These are phyloP conservation scores for Pseudochirops corinnae DNA, from an alignment of 2,797 vertebrate genomes.

Conservation along the genomic window DNA sequence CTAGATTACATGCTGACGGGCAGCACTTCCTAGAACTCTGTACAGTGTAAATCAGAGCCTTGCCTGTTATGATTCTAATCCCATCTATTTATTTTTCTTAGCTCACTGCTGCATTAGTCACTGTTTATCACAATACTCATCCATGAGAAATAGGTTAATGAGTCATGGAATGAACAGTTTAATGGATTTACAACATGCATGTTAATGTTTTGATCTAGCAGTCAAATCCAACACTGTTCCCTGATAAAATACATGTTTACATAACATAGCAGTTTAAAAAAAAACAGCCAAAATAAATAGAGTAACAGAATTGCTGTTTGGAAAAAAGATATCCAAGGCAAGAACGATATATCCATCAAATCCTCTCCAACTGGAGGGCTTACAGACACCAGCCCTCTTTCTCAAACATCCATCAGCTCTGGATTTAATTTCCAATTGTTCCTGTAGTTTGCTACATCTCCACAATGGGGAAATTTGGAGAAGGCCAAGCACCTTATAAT, in stretches of 20 bases:
- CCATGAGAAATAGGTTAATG: constrained; percentile 72
- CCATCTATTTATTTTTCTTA: constrained; percentile 50
- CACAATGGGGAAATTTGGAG: background rate
- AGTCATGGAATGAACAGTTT: constrained; percentile 67
- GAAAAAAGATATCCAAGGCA: constrained; percentile 11
- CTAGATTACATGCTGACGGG: background rate
- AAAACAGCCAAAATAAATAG: constrained; percentile 5
- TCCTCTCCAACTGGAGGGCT: background rate
- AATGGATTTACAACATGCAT: constrained; percentile 60
- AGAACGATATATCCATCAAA: background rate
- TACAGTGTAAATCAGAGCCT: background rate
- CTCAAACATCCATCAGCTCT: background rate
- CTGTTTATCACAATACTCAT: constrained; percentile 56
- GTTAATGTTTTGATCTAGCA: constrained; percentile 61
- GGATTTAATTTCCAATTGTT: background rate
- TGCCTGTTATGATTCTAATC: constrained; percentile 36
- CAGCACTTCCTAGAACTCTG: background rate
- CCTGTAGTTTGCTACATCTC: background rate
- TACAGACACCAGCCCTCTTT: background rate
- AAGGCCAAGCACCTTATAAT: background rate
- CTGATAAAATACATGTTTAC: background rate
- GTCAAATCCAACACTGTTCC: constrained; percentile 15
- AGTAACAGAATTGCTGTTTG: background rate
- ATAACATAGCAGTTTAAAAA: background rate
- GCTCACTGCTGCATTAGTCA: constrained; percentile 56